A percentile compares a stretch with the other conserved stretches of the same genome.
These are phyloP conservation scores for Lithophane semibrunnea DNA, from an alignment of 2,888 invertebrate species.

Conservation along the genomic window DNA sequence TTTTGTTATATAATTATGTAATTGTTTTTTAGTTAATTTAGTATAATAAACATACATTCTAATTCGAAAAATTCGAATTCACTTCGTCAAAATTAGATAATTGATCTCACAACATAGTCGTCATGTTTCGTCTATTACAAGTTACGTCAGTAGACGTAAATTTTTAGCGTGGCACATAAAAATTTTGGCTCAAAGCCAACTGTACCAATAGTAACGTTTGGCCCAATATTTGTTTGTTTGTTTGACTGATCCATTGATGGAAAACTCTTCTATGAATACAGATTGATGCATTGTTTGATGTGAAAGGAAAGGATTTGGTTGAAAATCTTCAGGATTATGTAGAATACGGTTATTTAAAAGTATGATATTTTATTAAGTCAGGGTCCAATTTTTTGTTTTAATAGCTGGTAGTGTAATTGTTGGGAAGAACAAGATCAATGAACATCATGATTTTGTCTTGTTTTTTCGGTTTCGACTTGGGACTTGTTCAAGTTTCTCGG, in stretches of 20 bases:
- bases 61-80: no score
- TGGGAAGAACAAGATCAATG: background rate
- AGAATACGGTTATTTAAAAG: no score
- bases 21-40: no score
- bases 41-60: no score
- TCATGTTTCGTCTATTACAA: slow-evolving; percentile 36
- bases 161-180: slow-evolving; percentile 59
- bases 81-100: slow-evolving; percentile 34
- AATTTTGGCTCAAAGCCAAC: slow-evolving; percentile 74
- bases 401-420: background rate
- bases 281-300: slow-evolving; percentile 9
- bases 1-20: no score
- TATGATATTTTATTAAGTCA: no score
- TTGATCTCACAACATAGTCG: slow-evolving; percentile 20
- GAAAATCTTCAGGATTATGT: background rate
- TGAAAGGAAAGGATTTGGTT: background rate
- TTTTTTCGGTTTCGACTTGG: background rate
- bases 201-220: slow-evolving; percentile 58
- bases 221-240: slow-evolving; percentile 53
- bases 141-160: slow-evolving; percentile 69
- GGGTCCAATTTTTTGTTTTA: background rate
- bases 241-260: slow-evolving; percentile 53
- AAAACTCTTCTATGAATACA: background rate
- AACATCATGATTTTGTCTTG: background rate
- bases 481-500: background rate